Conservation (phyloP, 2,888 invertebrate genomes). For the Embidobia sp. region DNA sequence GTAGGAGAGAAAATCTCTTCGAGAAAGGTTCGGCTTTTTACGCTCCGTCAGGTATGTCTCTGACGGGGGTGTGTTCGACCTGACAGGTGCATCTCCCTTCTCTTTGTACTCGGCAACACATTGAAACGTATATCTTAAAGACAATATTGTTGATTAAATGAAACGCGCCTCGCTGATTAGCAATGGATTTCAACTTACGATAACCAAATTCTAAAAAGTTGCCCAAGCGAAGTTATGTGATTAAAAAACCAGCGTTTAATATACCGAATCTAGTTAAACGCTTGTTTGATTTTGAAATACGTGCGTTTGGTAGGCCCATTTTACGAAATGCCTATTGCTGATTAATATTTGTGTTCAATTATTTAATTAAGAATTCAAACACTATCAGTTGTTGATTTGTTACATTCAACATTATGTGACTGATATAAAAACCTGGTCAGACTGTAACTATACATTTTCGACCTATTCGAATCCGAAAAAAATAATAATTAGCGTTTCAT, state of each 20-base stretch:
- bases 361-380: slow-evolving; percentile 34
- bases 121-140: neutral
- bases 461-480: neutral
- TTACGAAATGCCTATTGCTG: slow-evolving; percentile 16
- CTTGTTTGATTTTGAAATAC: slow-evolving; percentile 19
- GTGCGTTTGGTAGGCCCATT: slow-evolving; percentile 14
- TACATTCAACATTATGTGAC: neutral
- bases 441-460: neutral
- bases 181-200: slow-evolving; percentile 5
- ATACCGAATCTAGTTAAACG: slow-evolving; percentile 14
- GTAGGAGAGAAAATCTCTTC: slow-evolving; percentile 66
- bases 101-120: slow-evolving; percentile 13
- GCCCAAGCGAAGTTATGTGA: slow-evolving; percentile 3
- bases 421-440: neutral
- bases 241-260: slow-evolving; percentile 6
- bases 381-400: slow-evolving; percentile 21
- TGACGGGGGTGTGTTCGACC: slow-evolving; percentile 73
- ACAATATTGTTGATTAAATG: slow-evolving; percentile 37
- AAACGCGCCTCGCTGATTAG: slow-evolving; percentile 6
- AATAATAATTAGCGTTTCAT: neutral
- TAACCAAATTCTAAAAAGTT: slow-evolving; percentile 2
- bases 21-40: slow-evolving; percentile 72
- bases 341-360: slow-evolving; percentile 35
- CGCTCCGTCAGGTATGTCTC: slow-evolving; percentile 71
- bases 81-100: slow-evolving; percentile 75